Base-by-base conservation (phyloP, 2,797 vertebrate species). In the Zenarchopterus dispar region DNA sequence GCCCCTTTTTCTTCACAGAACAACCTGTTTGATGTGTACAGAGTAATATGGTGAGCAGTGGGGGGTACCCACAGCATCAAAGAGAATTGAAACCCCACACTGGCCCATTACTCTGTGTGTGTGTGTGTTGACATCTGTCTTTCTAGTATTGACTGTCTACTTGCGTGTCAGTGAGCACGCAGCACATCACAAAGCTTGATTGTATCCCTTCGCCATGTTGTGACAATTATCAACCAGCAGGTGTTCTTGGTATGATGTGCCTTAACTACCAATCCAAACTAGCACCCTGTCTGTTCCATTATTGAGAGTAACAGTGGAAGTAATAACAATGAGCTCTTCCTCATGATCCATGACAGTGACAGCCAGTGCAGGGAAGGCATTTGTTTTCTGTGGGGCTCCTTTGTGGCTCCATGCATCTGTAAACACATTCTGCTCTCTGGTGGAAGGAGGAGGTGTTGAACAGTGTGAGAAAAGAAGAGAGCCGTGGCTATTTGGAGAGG, bases 21-120 rank as follows among this genome's bases (percentile, higher is more conserved):
- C 82, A 78, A 84, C 78, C 71, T 84, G 87, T 88, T 88, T 88
- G 85, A 89, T 86, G 81, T 88, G 84, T 73, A 70, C 86, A 67
- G 70, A 70, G 82, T 84, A 86, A 88, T 87, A 85, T 70, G 73
- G 65, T 44, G 66, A 84, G 61, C 86, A 81, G 84, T 28, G 0
- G 81, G 88, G 53, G 81, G 77, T 49, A 58, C 80, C 80, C 68
- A 68, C 52, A 28, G 59, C 85, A 87, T 90, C 86, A 89, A 90
- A 91, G 80, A 70, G 49, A 87, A 83, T 85, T 83, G 78, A 82
- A 83, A 84, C 71, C 78, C 67, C 83, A 80, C 78, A 84, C 64
- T 76, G 63, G 73, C 54, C 84, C 77, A 87, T 90, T 88, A 84
- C n/a, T 13, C n/a, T 61, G 28, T 72, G 19, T 52, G 11, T 51